Evolutionary conservation across 2,113 vertebrate genomes (phyloP).

Genomic region (Pterocles orientalis): DNA sequence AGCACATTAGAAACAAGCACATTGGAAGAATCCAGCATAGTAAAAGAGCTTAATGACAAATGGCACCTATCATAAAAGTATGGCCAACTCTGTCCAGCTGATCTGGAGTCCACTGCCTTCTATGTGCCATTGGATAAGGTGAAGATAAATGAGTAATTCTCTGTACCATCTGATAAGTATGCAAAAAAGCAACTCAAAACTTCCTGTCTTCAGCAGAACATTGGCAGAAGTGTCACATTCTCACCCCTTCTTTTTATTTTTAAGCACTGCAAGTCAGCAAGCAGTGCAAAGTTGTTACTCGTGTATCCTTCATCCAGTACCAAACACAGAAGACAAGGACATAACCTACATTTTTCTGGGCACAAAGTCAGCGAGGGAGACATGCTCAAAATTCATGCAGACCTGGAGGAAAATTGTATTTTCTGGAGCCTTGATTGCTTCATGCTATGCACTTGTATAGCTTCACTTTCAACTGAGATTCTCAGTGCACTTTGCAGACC

Average conservation of each 20-base stretch:
- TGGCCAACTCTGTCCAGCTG: background rate
- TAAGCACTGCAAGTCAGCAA: slow-evolving; percentile 54
- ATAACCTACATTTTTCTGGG: background rate
- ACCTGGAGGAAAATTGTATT: background rate
- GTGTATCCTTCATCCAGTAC: background rate
- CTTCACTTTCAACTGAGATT: background rate
- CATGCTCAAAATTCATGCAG: background rate
- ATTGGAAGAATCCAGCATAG: background rate
- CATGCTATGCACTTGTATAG: background rate
- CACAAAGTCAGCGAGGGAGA: background rate
- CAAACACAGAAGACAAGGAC: background rate
- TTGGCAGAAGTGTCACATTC: slow-evolving; percentile 4
- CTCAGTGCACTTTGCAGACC: background rate
- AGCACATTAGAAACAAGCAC: background rate
- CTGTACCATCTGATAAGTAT: background rate
- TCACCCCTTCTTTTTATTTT: slow-evolving; percentile 50
- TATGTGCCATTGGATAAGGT: background rate
- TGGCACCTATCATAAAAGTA: background rate
- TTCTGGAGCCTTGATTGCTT: background rate
- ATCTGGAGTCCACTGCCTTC: background rate
- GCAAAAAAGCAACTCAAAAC: background rate
- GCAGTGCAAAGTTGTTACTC: background rate
- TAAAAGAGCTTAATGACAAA: background rate
- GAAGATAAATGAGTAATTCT: background rate
- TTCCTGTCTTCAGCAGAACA: background rate